Conservation (phyloP, 2,113 vertebrate genomes). For the Genyomyrus donnyi region DNA sequence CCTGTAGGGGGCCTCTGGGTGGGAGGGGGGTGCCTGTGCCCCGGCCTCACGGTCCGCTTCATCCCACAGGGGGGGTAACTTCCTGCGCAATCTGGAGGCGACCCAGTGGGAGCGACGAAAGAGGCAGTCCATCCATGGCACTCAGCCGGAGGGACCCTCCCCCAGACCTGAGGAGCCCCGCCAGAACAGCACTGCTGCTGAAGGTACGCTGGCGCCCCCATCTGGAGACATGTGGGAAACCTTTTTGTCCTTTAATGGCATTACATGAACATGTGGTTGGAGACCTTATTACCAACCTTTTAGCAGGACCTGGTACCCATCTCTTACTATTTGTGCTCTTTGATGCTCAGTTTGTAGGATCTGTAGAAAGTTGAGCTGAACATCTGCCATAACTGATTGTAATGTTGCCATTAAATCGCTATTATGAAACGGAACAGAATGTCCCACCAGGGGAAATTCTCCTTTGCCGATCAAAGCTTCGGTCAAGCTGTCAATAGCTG, state of each 20-base stretch:
- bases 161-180: not conserved
- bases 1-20: not conserved
- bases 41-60: not conserved
- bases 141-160: not conserved
- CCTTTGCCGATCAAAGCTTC: not conserved
- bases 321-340: not conserved
- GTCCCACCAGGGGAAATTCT: slow-evolving; percentile 15
- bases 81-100: slow-evolving; percentile 76
- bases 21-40: not conserved
- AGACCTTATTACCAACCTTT: too few relatives aligned
- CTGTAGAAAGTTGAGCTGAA: not conserved
- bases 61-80: slow-evolving; percentile 75
- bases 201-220: slow-evolving; percentile 29
- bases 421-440: not conserved
- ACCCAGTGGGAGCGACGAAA: slow-evolving; percentile 69
- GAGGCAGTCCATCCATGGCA: slow-evolving; percentile 51
- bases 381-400: not conserved
- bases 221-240: not conserved
- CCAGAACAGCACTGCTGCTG: not conserved
- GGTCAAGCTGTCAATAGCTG: not conserved
- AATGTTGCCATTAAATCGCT: not conserved
- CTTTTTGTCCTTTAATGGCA: not conserved
- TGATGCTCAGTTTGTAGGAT: not conserved
- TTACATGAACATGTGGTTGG: not conserved
- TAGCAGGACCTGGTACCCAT: too few relatives aligned